These are phyloP conservation scores for Leucoma salicis DNA, from an alignment of 2,888 invertebrate genomes.

Conservation along the genomic window DNA sequence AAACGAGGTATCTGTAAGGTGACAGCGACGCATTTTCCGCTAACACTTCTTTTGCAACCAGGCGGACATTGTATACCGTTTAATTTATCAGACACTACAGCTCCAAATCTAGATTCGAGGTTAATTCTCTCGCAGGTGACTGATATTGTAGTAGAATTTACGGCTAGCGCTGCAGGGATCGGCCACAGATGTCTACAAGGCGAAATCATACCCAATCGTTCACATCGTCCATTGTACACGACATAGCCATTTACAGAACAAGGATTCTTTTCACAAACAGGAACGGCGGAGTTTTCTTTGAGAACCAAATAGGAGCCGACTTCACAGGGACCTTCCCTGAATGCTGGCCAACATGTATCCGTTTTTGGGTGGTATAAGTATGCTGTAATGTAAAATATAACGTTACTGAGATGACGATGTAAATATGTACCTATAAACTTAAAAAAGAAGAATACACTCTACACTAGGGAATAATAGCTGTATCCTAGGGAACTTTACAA, in stretches of 20 bases:
- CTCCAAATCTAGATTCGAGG: slow-evolving; percentile 50
- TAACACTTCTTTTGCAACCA: slow-evolving; percentile 58
- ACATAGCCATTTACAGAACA: slow-evolving; percentile 80
- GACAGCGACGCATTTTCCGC: slow-evolving; percentile 44
- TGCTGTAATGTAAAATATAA: slow-evolving; percentile 54
- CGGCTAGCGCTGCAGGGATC: slow-evolving; percentile 71
- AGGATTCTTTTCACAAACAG: slow-evolving; percentile 84
- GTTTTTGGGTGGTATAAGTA: slow-evolving; percentile 83
- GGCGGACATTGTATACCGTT: slow-evolving; percentile 39
- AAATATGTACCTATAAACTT: no score
- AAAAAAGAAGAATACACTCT: no score
- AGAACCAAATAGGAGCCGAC: slow-evolving; percentile 76
- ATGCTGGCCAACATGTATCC: slow-evolving; percentile 84
- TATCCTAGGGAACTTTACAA: no score
- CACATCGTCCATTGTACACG: slow-evolving; percentile 71
- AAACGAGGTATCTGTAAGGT: slow-evolving; percentile 5
- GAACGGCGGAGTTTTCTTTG: slow-evolving; percentile 70
- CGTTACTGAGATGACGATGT: no score
- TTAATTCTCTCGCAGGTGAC: slow-evolving; percentile 79
- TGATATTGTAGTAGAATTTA: slow-evolving; percentile 82
- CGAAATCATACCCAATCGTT: slow-evolving; percentile 48
- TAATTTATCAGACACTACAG: slow-evolving; percentile 12
- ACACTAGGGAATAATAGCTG: no score
- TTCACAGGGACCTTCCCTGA: slow-evolving; percentile 84
- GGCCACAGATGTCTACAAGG: slow-evolving; percentile 65